A percentile compares a stretch with the other conserved stretches of the same genome.
These are phyloP conservation scores for Hemicordylus capensis DNA, from an alignment of 2,113 vertebrate species.

Conservation along the genomic window DNA sequence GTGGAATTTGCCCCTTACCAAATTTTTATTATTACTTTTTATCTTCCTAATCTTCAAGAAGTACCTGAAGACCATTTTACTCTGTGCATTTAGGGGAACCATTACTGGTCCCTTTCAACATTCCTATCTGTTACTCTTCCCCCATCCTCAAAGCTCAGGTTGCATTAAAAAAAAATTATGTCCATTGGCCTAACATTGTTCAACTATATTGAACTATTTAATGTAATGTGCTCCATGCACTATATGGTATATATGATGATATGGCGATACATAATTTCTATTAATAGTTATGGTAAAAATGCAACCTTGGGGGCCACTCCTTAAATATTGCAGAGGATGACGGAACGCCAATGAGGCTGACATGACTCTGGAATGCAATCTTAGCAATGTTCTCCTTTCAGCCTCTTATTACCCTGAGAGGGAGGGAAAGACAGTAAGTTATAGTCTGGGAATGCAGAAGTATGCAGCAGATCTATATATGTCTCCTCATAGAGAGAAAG, in stretches of 20 bases:
- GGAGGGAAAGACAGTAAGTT: not conserved
- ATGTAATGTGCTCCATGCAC: not conserved
- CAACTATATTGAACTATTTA: not conserved
- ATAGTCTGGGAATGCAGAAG: not conserved
- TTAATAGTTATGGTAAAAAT: not conserved
- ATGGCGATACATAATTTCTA: not conserved
- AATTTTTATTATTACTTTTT: not conserved
- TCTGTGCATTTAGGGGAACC: not conserved
- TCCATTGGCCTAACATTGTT: not conserved
- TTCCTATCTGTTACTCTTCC: not conserved
- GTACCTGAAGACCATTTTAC: not conserved
- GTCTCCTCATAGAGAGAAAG: not conserved
- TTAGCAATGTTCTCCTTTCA: slow-evolving; percentile 5
- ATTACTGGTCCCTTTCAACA: no score
- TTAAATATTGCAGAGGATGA: not conserved
- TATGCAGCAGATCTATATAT: slow-evolving; percentile 7
- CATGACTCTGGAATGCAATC: not conserved
- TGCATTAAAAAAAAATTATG: not conserved
- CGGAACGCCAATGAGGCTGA: not conserved
- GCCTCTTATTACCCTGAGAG: not conserved
- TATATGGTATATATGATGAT: not conserved
- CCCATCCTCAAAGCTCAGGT: not conserved
- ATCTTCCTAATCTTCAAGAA: not conserved
- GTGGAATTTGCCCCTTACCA: not conserved
- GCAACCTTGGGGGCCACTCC: not conserved